phyloP scores from a whole-genome alignment of 2,113 vertebrate genomes.

The Crotophaga sulcirostris region DNA sequence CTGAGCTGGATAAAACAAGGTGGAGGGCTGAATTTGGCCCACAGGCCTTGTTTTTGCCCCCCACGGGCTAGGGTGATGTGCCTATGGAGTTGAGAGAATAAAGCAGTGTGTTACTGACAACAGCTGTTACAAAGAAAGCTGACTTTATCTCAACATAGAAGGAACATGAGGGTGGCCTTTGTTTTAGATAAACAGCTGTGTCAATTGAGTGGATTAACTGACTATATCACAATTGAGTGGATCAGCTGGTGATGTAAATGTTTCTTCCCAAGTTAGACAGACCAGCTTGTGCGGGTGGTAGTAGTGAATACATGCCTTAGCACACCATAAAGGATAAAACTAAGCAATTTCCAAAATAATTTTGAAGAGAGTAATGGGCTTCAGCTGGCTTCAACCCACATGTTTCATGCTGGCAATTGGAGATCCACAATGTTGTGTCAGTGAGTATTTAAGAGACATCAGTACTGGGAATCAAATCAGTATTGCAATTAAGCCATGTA shows the following conservation, averaged over 20 bases:
- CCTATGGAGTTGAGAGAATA: background rate
- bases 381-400: background rate
- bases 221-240: background rate
- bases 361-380: background rate
- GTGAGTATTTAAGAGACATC: background rate
- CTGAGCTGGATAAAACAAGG: too few relatives aligned
- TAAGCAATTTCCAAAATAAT: background rate
- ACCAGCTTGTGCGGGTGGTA: background rate
- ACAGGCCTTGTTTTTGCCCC: too few relatives aligned
- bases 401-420: background rate
- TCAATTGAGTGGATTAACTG: too few relatives aligned
- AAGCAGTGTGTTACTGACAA: background rate
- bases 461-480: background rate
- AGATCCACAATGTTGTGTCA: fast-evolving
- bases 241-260: background rate
- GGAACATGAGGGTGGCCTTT: background rate
- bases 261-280: background rate
- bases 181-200: too few relatives aligned
- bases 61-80: too few relatives aligned
- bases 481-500: fast-evolving
- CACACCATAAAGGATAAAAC: background rate
- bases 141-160: background rate
- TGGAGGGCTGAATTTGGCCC: too few relatives aligned
- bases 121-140: background rate
- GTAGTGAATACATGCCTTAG: background rate